These are phyloP conservation scores for Xylophagus ater DNA, from an alignment of 2,888 invertebrate species.

Conservation along the genomic window DNA sequence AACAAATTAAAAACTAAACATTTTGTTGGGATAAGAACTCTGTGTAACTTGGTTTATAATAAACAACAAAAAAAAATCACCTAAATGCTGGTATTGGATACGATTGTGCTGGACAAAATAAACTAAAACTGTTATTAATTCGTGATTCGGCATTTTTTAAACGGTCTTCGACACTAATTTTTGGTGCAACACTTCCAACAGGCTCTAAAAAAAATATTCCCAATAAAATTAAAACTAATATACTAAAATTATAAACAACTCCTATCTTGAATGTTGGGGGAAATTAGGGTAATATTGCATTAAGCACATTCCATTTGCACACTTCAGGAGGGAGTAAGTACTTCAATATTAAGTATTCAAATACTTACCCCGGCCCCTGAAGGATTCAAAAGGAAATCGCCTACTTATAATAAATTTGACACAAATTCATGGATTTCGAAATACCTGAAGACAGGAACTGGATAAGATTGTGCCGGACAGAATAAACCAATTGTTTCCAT, in stretches of 20 bases:
- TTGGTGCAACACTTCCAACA: constrained; percentile 41
- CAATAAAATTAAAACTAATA: neutral
- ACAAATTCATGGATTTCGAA: neutral
- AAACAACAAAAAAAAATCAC: constrained; percentile 32
- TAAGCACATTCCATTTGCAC: no score
- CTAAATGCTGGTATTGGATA: constrained; percentile 50
- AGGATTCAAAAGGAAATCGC: no score
- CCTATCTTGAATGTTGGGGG: no score
- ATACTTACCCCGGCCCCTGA: no score
- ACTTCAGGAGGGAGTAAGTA: no score
- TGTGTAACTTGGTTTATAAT: neutral
- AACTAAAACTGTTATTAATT: constrained; percentile 43
- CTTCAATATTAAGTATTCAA: no score
- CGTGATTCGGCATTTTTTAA: constrained; percentile 43
- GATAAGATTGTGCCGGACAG: constrained; percentile 56
- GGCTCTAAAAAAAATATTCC: constrained; percentile 41
- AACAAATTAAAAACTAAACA: neutral
- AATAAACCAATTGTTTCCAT: constrained; percentile 37
- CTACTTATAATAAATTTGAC: no score
- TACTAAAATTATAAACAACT: no score
- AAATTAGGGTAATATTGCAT: no score
- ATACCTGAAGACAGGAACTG: constrained; percentile 46
- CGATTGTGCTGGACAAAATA: constrained; percentile 66
- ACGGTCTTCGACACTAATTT: constrained; percentile 47
- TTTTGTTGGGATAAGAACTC: constrained; percentile 1